phyloP scores from a whole-genome alignment of 2,113 vertebrate genomes.

The Polypterus senegalus region DNA sequence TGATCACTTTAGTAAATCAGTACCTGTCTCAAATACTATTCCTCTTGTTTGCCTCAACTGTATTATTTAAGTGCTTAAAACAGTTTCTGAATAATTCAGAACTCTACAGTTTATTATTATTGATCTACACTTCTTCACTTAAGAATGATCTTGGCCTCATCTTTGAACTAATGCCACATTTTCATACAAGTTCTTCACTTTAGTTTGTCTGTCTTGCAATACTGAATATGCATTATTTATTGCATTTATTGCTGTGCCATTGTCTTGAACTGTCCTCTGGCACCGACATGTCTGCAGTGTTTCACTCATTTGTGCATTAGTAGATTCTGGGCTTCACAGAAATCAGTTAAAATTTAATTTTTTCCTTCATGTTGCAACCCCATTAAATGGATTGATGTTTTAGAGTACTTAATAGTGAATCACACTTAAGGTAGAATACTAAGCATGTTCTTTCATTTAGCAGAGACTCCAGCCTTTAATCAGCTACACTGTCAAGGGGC shows the following conservation, averaged over 20 bases:
- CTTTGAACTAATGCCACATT: conserved; percentile 41
- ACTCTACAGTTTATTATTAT: conserved; percentile 40
- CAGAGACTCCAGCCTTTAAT: neutral
- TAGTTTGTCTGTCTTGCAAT: conserved; percentile 46
- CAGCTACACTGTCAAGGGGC: neutral
- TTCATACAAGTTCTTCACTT: conserved; percentile 37
- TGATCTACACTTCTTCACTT: conserved; percentile 34
- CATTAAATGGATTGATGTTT: conserved; percentile 23
- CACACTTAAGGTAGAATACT: neutral
- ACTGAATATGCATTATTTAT: conserved; percentile 62
- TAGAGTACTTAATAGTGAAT: conserved; percentile 20
- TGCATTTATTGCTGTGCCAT: conserved; percentile 31
- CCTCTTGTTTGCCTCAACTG: conserved; percentile 5
- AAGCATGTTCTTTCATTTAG: neutral
- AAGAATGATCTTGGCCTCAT: conserved; percentile 40
- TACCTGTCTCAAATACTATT: neutral
- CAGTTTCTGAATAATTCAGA: conserved; percentile 50
- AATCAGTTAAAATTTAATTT: conserved; percentile 26
- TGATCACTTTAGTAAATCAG: neutral
- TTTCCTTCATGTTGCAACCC: conserved; percentile 24
- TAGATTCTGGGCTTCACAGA: conserved; percentile 36
- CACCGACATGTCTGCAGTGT: conserved; percentile 26
- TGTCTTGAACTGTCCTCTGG: conserved; percentile 37
- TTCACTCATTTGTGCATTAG: conserved; percentile 28
- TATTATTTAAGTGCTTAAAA: conserved; percentile 21